A percentile compares a stretch with the other conserved stretches of the same genome.
Conservation (phyloP, 1,140 invertebrate genomes). For the Chymomyza costata region DNA sequence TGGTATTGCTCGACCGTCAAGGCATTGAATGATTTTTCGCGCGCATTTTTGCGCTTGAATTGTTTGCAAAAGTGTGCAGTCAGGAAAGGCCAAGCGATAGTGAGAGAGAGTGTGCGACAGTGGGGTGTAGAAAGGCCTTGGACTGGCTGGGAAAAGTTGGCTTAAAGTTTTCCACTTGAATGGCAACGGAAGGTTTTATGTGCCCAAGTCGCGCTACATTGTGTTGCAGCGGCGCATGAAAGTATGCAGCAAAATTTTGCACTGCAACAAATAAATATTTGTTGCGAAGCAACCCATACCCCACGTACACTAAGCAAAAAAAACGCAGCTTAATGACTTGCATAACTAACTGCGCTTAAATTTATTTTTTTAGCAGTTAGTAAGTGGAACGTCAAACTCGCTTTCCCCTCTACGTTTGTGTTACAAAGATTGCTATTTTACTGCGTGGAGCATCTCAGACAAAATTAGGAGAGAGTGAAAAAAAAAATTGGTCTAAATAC, state of each 20-base stretch:
- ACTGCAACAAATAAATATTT: conserved; percentile 70
- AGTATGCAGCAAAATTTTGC: conserved; percentile 64
- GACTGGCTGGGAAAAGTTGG: conserved; percentile 55
- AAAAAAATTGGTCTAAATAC: no score
- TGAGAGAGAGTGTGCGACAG: not conserved
- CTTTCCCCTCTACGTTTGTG: no score
- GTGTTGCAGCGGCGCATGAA: conserved; percentile 59
- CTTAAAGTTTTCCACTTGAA: conserved; percentile 72
- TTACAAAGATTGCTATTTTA: no score
- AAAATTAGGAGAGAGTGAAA: no score
- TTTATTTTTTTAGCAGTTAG: not conserved
- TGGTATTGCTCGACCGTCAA: not conserved
- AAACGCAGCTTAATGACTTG: not conserved
- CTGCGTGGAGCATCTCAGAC: no score
- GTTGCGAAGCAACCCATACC: conserved; percentile 3
- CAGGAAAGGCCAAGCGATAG: no score
- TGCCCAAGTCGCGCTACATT: conserved; percentile 30
- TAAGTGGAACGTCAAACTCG: no score
- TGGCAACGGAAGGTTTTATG: conserved; percentile 70
- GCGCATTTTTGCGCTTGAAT: conserved; percentile 29
- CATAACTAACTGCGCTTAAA: not conserved
- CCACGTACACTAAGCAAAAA: not conserved
- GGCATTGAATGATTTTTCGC: no score
- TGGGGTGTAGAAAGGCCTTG: conserved; percentile 2
- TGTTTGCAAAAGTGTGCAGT: no score